phyloP scores from a whole-genome alignment of 2,888 invertebrate species.

The Lycia hirtaria region DNA sequence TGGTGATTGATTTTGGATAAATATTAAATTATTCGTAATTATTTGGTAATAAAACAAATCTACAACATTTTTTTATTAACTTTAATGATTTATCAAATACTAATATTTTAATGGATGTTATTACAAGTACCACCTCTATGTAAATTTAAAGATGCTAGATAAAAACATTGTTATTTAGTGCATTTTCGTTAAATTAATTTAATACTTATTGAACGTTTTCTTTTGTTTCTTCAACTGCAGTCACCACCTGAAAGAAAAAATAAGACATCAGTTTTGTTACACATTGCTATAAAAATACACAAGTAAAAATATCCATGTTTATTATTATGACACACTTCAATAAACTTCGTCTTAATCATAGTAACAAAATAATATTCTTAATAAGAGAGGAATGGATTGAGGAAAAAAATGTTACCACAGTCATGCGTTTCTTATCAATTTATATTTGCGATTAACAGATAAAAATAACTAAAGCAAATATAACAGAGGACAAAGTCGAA shows the following conservation, averaged over 20 bases:
- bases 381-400: no score
- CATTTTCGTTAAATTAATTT: neutral
- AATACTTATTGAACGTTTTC: conserved; percentile 8
- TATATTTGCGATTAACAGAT: no score
- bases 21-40: no score
- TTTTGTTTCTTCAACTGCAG: conserved; percentile 24
- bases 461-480: no score
- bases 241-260: conserved; percentile 17
- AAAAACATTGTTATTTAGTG: neutral
- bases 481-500: no score
- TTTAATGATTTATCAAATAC: no score
- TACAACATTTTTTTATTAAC: neutral
- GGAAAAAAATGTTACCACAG: no score
- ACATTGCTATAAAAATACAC: neutral
- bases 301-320: neutral
- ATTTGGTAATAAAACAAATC: neutral
- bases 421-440: no score
- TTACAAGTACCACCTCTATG: no score
- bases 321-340: neutral
- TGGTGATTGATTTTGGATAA: neutral
- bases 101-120: no score
- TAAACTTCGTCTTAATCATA: neutral
- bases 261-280: neutral
- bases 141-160: neutral
- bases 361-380: neutral